phyloP scores from a whole-genome alignment of 2,797 vertebrate species.

The Enteromius treurensis region DNA sequence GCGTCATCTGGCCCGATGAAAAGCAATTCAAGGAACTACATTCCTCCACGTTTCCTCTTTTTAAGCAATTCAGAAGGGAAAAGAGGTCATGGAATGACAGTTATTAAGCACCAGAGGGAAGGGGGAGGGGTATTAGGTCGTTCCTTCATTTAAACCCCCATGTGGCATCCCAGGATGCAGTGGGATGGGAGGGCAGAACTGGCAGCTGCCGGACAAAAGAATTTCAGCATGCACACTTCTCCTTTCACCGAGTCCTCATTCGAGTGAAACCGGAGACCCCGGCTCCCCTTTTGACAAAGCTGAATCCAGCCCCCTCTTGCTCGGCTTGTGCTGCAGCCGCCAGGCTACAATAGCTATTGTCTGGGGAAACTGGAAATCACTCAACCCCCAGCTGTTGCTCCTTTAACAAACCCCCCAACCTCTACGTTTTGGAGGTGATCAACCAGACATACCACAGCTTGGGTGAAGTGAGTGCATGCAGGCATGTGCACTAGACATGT shows the following conservation, averaged over 20 bases:
- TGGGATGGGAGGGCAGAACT: slow-evolving; percentile 26
- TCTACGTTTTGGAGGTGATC: slow-evolving; percentile 2
- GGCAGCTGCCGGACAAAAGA: slow-evolving; percentile 77
- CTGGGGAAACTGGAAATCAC: slow-evolving; percentile 34
- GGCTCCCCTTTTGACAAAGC: slow-evolving; percentile 70
- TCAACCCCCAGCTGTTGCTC: slow-evolving; percentile 73
- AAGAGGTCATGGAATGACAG: slow-evolving; percentile 55
- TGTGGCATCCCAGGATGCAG: slow-evolving; percentile 56
- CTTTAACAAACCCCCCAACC: slow-evolving; percentile 21
- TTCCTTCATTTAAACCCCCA: slow-evolving; percentile 65
- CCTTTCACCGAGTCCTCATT: slow-evolving; percentile 68
- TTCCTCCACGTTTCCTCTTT: slow-evolving; percentile 70
- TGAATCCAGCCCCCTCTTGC: slow-evolving; percentile 53
- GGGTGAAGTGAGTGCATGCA: slow-evolving; percentile 19
- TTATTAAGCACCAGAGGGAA: slow-evolving; percentile 32
- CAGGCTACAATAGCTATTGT: slow-evolving; percentile 67
- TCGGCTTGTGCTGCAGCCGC: slow-evolving; percentile 61
- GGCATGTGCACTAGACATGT: slow-evolving; percentile 18
- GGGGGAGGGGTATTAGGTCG: slow-evolving; percentile 43
- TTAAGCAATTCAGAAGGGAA: slow-evolving; percentile 7
- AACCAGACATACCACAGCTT: slow-evolving; percentile 31
- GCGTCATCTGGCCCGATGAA: slow-evolving; percentile 73
- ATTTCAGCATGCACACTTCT: slow-evolving; percentile 69
- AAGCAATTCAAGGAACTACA: slow-evolving; percentile 69
- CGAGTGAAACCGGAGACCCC: slow-evolving; percentile 71